A percentile compares a stretch with the other conserved stretches of the same genome.
These are phyloP conservation scores for Halcyon badia DNA, from an alignment of 2,797 vertebrate species.

Conservation along the genomic window DNA sequence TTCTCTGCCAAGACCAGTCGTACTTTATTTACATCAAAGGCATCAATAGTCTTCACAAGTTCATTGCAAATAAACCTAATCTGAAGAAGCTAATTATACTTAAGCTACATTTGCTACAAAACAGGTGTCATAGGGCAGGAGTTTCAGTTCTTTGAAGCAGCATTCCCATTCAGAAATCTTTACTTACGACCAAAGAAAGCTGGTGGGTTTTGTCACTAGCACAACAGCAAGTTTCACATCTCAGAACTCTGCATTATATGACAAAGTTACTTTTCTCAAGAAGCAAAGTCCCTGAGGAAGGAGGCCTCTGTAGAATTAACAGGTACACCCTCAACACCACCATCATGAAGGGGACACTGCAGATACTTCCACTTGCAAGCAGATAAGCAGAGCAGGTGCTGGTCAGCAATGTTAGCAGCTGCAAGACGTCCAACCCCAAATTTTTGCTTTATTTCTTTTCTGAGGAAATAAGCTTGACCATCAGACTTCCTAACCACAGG, in stretches of 20 bases:
- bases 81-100: background rate
- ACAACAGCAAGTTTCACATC: background rate
- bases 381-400: background rate
- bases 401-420: background rate
- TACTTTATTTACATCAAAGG: background rate
- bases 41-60: background rate
- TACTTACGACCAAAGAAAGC: background rate
- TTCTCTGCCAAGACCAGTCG: background rate
- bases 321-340: background rate
- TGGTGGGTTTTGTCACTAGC: background rate
- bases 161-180: background rate
- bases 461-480: background rate
- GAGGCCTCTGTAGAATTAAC: background rate
- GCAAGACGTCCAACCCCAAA: background rate
- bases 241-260: background rate
- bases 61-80: background rate
- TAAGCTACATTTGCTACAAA: background rate
- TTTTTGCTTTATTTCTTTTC: rapidly evolving
- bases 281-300: background rate
- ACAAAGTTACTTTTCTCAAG: background rate
- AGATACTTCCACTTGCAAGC: background rate
- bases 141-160: background rate
- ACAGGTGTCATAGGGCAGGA: background rate
- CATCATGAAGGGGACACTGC: background rate
- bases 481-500: background rate